phyloP scores from a whole-genome alignment of 1,140 invertebrate genomes.

The Euura saliciscinereae region DNA sequence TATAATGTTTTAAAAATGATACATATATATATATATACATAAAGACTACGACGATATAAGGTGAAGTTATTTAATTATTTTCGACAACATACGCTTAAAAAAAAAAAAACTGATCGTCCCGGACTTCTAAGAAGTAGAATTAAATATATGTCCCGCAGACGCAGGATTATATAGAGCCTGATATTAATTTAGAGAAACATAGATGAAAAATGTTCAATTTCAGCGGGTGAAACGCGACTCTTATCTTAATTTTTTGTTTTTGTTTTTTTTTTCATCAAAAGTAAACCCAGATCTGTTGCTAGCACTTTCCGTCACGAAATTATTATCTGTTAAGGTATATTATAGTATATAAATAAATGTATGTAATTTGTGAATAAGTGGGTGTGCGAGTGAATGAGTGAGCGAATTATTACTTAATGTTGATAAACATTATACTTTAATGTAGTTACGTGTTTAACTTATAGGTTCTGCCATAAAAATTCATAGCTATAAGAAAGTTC shows the following conservation, averaged over 20 bases:
- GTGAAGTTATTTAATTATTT: no score
- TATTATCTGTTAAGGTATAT: slow-evolving; percentile 40
- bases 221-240: slow-evolving; percentile 2
- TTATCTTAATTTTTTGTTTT: slow-evolving; percentile 11
- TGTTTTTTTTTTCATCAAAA: slow-evolving; percentile 8
- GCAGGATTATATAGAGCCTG: slow-evolving; percentile 12
- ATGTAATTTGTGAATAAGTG: slow-evolving; percentile 35
- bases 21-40: no score
- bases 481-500: slow-evolving; percentile 38
- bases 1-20: no score
- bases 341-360: slow-evolving; percentile 28
- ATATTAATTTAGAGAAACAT: slow-evolving; percentile 18
- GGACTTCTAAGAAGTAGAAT: slow-evolving; percentile 12
- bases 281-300: slow-evolving; percentile 32
- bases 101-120: no score
- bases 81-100: no score
- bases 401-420: slow-evolving; percentile 45
- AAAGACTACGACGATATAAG: no score
- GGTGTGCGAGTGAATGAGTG: slow-evolving; percentile 39
- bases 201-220: background rate
- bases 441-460: slow-evolving; percentile 36
- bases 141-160: slow-evolving; percentile 23
- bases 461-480: slow-evolving; percentile 44
- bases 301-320: slow-evolving; percentile 37
- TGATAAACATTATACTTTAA: slow-evolving; percentile 30